Conservation (phyloP, 2,797 vertebrate genomes). For the Sebastiscus albofasciatus region DNA sequence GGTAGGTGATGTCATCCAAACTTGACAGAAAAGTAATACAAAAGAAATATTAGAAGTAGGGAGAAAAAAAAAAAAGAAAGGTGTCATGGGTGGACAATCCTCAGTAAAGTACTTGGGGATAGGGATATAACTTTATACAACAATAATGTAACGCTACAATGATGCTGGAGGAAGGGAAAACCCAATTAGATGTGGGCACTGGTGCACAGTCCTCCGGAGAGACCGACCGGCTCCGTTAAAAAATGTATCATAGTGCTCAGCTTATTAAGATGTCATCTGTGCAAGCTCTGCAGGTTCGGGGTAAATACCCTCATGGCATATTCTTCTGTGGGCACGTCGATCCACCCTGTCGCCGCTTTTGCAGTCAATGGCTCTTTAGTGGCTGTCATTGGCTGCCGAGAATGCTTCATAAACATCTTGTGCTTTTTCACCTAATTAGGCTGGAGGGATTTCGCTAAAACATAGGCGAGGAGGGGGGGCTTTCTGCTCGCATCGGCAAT, state of each 20-base stretch:
- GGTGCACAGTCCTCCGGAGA: conserved; percentile 68
- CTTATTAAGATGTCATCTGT: conserved; percentile 84
- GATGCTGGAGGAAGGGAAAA: conserved; percentile 66
- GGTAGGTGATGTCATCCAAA: conserved; percentile 7
- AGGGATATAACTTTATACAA: conserved; percentile 54
- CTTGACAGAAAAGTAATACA: conserved; percentile 3
- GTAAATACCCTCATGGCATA: conserved; percentile 75
- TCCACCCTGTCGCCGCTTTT: conserved; percentile 71
- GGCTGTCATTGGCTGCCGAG: conserved; percentile 73
- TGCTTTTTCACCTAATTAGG: conserved; percentile 84
- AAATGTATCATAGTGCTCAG: conserved; percentile 73
- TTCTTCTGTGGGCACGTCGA: conserved; percentile 67
- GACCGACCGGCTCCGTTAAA: conserved; percentile 59
- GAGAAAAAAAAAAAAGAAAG: neutral
- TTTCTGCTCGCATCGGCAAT: conserved; percentile 8
- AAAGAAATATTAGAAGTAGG: neutral
- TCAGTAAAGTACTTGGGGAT: conserved; percentile 48
- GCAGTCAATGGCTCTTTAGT: conserved; percentile 81
- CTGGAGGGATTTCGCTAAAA: conserved; percentile 82
- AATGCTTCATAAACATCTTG: conserved; percentile 84
- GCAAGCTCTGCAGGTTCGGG: conserved; percentile 76
- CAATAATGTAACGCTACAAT: conserved; percentile 60
- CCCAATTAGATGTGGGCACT: conserved; percentile 76
- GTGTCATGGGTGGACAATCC: conserved; percentile 47
- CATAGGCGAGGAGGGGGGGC: neutral